These are phyloP conservation scores for Papilio aristodemus DNA, from an alignment of 1,140 invertebrate genomes.

Conservation along the genomic window DNA sequence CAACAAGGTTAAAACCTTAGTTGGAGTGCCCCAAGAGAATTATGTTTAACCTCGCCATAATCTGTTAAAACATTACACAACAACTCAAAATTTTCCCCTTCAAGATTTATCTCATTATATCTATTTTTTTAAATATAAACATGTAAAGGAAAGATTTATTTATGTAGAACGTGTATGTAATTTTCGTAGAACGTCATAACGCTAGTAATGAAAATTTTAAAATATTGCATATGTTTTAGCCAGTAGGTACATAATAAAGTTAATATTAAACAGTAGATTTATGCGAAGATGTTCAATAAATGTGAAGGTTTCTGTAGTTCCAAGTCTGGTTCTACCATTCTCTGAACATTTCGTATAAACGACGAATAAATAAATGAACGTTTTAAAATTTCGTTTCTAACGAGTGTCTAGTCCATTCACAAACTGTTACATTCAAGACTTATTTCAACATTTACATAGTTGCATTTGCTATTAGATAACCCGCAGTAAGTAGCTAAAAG, in stretches of 20 bases:
- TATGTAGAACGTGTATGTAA: not conserved
- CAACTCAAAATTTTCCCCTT: too few relatives aligned
- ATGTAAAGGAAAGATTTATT: too few relatives aligned
- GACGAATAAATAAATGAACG: not conserved
- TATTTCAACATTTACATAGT: constrained; percentile 5
- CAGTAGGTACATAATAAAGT: not conserved
- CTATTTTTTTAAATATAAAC: too few relatives aligned
- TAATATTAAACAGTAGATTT: constrained; percentile 5
- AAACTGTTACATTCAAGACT: not conserved
- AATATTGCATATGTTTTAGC: not conserved
- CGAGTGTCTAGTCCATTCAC: not conserved
- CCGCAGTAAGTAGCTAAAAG: constrained; percentile 12
- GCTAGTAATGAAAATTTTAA: not conserved
- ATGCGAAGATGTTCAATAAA: not conserved
- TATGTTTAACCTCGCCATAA: too few relatives aligned
- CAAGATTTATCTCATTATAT: too few relatives aligned
- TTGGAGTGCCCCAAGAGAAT: too few relatives aligned
- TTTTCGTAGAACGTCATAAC: too few relatives aligned
- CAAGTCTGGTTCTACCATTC: not conserved
- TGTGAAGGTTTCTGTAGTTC: constrained; percentile 11
- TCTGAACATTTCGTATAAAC: not conserved
- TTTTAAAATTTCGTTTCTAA: constrained; percentile 4
- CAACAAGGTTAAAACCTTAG: too few relatives aligned
- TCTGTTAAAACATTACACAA: too few relatives aligned
- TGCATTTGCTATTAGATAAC: constrained; percentile 12